Evolutionary conservation across 1,140 invertebrate genomes (phyloP), one percentile per base, ranked within the genome.

Genomic region (Rhagoletis zephyria): DNA sequence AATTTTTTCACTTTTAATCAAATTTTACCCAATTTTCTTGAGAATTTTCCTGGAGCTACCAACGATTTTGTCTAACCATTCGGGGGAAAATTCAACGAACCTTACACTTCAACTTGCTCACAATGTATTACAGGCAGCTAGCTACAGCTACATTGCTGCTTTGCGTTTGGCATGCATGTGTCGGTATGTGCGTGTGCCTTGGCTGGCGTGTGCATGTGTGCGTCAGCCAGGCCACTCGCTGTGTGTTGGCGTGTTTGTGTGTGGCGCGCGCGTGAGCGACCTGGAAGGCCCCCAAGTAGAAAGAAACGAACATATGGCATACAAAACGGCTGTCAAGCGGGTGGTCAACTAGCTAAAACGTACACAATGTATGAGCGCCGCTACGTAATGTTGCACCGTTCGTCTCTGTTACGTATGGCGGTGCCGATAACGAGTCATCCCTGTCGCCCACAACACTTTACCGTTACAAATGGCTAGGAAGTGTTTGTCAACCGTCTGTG

Each of bases 71-170:
- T 88, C 88, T 89, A 89, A 87, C 88, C 85, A 87, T 89, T 89
- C 77, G 87, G 87, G 86, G 86, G 87, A 88, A 89, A 89, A 89
- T 88, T 89, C 88, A 89, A 89, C 88, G 87, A 89, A 89, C 87
- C 88, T 87, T 87, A 87, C 70, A 70, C 88, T 70, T 88, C 51
- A 85, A 86, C 87, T 87, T 87, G 81, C 51, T 81, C 88, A 85
- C 81, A 81, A 81, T 87, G 85, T 87, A 87, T 64, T 65, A 88
- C 87, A 88, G 61, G 56, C 87, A 70, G 45, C 30, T 77, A 70
- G 45, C 30, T 77, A 74, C 87, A 87, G 30, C 30, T 77, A 74
- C 87, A 87, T 48, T 85, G 19, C 74, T 56, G 45, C n/a, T 30
- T 30, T 56, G 14, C 14, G 16, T n/a, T 42, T n/a, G 42, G 51